These are phyloP conservation scores for Latrodectus geometricus DNA, from an alignment of 1,140 invertebrate species.

Conservation along the genomic window DNA sequence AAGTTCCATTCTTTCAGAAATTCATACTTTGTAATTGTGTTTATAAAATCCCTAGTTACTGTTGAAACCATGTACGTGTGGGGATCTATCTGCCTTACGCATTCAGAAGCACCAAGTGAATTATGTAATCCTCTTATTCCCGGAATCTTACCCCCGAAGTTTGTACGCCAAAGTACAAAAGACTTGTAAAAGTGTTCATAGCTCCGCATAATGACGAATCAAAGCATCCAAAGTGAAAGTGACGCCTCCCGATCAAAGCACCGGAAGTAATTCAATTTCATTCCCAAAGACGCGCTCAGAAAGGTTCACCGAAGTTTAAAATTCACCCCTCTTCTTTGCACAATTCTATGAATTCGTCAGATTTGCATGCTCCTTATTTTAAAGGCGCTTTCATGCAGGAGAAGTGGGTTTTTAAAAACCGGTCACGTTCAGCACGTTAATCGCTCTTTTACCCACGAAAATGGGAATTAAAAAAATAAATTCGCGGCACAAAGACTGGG, in stretches of 20 bases:
- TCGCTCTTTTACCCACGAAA: not conserved
- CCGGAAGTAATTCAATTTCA: constrained; percentile 8
- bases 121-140: not conserved
- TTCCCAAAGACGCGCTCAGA: not conserved
- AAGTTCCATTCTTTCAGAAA: no score
- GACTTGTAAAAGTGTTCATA: no score
- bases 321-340: not conserved
- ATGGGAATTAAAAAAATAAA: no score
- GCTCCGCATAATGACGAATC: no score
- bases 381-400: not conserved
- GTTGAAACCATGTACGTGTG: no score
- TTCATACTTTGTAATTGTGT: no score
- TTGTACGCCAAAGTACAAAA: no score
- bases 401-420: not conserved
- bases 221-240: no score
- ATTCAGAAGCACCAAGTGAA: not conserved
- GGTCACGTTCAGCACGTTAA: not conserved
- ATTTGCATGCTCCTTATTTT: not conserved
- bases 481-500: no score
- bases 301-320: not conserved
- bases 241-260: not conserved
- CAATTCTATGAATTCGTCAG: no score
- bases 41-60: no score
- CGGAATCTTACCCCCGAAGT: no score
- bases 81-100: not conserved